phyloP scores from a whole-genome alignment of 2,113 vertebrate genomes.

The Salvelinus sp. region DNA sequence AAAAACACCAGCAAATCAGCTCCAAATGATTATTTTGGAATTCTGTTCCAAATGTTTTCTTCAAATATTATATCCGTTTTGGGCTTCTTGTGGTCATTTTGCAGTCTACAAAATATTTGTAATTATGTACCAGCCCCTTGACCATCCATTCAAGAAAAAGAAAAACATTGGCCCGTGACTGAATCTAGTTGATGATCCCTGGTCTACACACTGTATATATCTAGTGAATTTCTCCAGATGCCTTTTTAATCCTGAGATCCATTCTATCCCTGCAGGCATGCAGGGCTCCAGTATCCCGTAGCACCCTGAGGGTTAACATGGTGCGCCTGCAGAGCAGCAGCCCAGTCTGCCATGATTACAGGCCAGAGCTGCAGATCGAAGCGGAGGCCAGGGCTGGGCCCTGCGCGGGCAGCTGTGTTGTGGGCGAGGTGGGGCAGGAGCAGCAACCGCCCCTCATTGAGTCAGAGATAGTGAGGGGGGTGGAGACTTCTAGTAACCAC shows the following conservation, averaged over 20 bases:
- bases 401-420: conserved; percentile 43
- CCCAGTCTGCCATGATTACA: conserved; percentile 60
- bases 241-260: too few species aligned
- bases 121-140: too few species aligned
- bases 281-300: conserved; percentile 3
- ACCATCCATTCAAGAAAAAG: too few species aligned
- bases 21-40: too few species aligned
- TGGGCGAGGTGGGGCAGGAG: conserved; percentile 48
- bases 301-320: conserved; percentile 47
- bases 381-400: conserved; percentile 47
- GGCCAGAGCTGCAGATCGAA: conserved; percentile 30
- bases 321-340: conserved; percentile 6
- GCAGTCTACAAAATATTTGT: too few species aligned
- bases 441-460: conserved; percentile 4
- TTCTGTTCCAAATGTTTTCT: too few species aligned
- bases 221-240: too few species aligned
- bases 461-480: conserved; percentile 21
- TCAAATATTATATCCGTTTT: too few species aligned
- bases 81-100: too few species aligned
- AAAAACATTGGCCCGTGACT: too few species aligned
- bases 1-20: too few species aligned
- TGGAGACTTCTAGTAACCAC: conserved; percentile 30
- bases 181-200: too few species aligned
- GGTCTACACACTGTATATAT: neutral
- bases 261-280: neutral